A percentile compares a stretch with the other conserved stretches of the same genome.
Evolutionary conservation across 2,113 vertebrate species (phyloP).

Genomic region (Okapia johnstoni): DNA sequence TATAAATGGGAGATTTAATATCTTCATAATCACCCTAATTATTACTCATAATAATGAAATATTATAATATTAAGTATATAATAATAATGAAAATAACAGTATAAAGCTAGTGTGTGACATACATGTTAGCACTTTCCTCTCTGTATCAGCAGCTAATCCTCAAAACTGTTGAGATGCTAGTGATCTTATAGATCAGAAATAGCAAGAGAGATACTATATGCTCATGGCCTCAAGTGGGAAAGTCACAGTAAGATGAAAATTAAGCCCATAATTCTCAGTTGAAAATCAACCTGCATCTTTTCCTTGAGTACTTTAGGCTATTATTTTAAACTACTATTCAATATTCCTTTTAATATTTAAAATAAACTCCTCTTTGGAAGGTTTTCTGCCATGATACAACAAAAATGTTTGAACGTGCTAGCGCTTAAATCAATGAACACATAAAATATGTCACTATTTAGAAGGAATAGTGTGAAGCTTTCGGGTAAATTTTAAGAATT

Average conservation of each 20-base stretch:
- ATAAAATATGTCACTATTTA: neutral
- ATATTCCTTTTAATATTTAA: neutral
- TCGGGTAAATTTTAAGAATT: neutral
- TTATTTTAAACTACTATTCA: neutral
- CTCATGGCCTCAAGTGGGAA: neutral
- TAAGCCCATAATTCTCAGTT: neutral
- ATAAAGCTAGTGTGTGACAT: neutral
- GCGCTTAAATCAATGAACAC: neutral
- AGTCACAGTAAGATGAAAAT: neutral
- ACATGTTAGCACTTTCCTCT: neutral
- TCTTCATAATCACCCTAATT: neutral
- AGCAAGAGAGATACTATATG: neutral
- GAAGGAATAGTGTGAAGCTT: neutral
- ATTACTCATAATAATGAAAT: neutral
- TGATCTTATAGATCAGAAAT: neutral
- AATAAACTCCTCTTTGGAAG: neutral
- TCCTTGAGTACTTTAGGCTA: neutral
- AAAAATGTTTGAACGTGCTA: neutral
- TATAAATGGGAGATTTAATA: neutral
- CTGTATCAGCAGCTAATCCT: neutral
- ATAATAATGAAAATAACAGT: neutral
- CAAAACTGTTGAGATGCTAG: neutral
- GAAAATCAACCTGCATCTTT: neutral
- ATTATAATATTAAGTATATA: neutral
- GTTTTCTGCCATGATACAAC: neutral